phyloP scores from a whole-genome alignment of 1,140 invertebrate genomes.

The Amyelois transitella region DNA sequence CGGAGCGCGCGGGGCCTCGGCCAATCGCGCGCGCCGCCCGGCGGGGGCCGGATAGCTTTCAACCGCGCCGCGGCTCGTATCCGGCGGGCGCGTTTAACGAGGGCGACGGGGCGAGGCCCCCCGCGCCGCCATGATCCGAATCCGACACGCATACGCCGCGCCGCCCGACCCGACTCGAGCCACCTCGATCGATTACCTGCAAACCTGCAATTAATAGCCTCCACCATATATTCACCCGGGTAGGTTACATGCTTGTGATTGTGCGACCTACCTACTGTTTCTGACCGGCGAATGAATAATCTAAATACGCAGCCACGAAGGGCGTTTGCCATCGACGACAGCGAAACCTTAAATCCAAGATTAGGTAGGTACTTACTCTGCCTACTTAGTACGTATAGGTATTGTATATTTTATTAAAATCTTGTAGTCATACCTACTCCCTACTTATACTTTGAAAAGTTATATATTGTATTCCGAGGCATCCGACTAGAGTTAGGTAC shows the following conservation, averaged over 20 bases:
- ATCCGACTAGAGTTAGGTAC: too few species aligned
- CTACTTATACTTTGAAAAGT: too few species aligned
- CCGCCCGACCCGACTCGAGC: constrained; percentile 14
- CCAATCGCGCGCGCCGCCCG: constrained; percentile 50
- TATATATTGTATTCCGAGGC: too few species aligned
- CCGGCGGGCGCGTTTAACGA: constrained; percentile 61
- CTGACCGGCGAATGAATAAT: constrained; percentile 36
- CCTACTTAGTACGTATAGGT: too few species aligned
- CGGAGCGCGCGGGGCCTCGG: constrained; percentile 29
- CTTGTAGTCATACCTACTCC: too few species aligned
- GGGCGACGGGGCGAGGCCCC: constrained; percentile 41
- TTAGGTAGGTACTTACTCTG: too few species aligned
- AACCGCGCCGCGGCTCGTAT: constrained; percentile 50
- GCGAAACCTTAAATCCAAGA: too few species aligned
- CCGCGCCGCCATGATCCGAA: constrained; percentile 62
- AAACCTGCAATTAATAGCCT: constrained; percentile 70
- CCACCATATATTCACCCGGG: constrained; percentile 58
- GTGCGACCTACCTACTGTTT: constrained; percentile 31
- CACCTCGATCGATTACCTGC: constrained; percentile 59
- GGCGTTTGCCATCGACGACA: neutral
- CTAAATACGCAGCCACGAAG: constrained; percentile 11
- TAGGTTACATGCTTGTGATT: constrained; percentile 58
- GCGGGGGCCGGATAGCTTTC: constrained; percentile 58
- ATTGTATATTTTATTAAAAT: too few species aligned
- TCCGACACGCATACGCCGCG: constrained; percentile 16